Base-by-base conservation (phyloP, 2,113 vertebrate genomes). In the Sula dactylatra region DNA sequence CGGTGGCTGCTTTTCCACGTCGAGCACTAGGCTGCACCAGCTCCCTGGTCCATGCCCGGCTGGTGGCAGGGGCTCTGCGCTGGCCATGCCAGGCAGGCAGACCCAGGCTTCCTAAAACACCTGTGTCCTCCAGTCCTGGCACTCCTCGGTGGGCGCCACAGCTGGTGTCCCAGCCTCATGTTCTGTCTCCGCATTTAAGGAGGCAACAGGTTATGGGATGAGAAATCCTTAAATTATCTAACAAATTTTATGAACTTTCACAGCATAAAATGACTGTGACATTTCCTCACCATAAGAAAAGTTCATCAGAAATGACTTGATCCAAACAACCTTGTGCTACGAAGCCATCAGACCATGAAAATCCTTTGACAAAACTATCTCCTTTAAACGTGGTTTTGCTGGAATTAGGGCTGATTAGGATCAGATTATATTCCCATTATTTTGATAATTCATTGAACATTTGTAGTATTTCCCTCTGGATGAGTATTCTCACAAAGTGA, bases 281-380 rank as follows among this genome's bases (percentile, higher is more conserved):
- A 36, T 67, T 97, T 96, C 90, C 86, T 95, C 85, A 70, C 76
- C 26, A 10, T 95, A 92, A 95, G 96, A 96, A 96, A 96, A 95
- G 93, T 44, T 88, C 92, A 76, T 97, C 94, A 78, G 93, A 79
- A 95, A 89, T n/a, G 4, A 82, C 96, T 91, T 16, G 84, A 90
- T 93, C 92, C 93, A 87, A 87, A 90, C 92, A 96, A 90, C 97
- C 97, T 97, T 95, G 96, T 94, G 90, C 92, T 90, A 20, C 55
- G 88, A 81, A 95, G 82, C 69, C 61, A 79, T 40, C 1, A 56
- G 94, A 92, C 96, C 79, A 36, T 96, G 94, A 95, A 97, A 94
- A 95, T 55, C 90, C 86, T 96, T 95, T 91, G 88, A 94, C 96
- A 92, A 97, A 97, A 97, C 82, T 92, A 72, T 92, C 93, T 91